phyloP scores from a whole-genome alignment of 1,140 invertebrate species.

The Heterodera schachtii region DNA sequence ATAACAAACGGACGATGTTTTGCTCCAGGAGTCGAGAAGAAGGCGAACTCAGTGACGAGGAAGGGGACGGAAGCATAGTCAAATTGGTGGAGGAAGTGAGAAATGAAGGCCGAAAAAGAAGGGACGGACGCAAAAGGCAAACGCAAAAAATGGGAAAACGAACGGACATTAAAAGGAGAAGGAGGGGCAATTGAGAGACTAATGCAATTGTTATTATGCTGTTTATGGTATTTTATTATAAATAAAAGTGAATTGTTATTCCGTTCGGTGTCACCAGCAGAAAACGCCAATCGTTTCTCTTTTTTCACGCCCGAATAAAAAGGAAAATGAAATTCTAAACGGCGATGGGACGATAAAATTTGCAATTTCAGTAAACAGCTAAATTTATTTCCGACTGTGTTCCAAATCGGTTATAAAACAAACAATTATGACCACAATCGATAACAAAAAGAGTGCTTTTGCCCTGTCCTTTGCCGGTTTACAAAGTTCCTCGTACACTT shows the following conservation, averaged over 20 bases:
- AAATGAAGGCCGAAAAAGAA: not conserved
- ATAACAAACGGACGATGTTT: not conserved
- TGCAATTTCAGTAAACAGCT: no score
- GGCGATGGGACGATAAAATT: no score
- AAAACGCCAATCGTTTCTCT: no score
- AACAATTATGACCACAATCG: not conserved
- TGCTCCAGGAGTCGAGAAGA: constrained; percentile 5
- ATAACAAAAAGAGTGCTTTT: not conserved
- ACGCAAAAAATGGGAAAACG: not conserved
- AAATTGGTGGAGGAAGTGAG: not conserved
- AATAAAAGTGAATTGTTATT: no score
- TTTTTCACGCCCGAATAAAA: no score
- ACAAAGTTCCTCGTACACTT: not conserved
- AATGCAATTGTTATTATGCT: no score
- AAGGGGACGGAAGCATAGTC: not conserved
- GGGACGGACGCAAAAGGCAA: not conserved
- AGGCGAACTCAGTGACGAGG: constrained; percentile 17
- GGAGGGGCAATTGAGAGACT: not conserved
- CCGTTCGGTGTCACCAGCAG: no score
- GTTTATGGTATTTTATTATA: no score
- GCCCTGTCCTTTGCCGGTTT: not conserved
- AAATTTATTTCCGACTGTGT: not conserved
- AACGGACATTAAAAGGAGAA: not conserved
- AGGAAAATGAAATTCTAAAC: no score
- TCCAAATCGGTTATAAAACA: not conserved